Base-by-base conservation (phyloP, 2,797 vertebrate species). In the Poeciliopsis paucimaculata region DNA sequence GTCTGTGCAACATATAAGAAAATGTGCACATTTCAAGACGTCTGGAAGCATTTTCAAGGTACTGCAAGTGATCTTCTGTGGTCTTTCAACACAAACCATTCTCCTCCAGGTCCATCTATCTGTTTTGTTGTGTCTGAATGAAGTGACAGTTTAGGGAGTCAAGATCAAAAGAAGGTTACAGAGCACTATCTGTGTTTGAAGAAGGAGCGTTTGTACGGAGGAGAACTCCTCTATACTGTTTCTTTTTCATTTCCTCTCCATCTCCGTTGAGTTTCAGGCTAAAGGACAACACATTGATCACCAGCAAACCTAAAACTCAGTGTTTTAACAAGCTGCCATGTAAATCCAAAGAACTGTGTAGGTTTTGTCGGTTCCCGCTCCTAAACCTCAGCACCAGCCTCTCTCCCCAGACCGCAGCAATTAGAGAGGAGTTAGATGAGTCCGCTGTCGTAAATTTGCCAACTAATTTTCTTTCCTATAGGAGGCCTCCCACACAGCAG, bases 371-470 rank as follows among this genome's bases (percentile, higher is more conserved):
- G 70, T 28, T 45, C 64, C 60, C 41, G 49, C 73, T 66, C 60
- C 70, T 57, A 75, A 82, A 75, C 82, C 86, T 82, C 86, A 70
- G 34, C 72, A 5, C 62, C 74, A 79, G 84, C 86, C 79, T 41
- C 71, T 31, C 81, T 82, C 85, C 80, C 84, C 84, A 90, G 90
- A 86, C 88, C 79, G 16, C 89, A 84, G 82, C 83, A 91, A 95
- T 94, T 92, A 91, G 82, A 89, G 41, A n/a, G 60, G 88, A 87
- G 87, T 88, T 80, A 89, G 82, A 87, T 73, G 66, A 85, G 79
- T 77, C 88, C 53, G 28, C 77, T 13, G 78, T 71, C 36, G 85
- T 88, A 91, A 93, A 94, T 90, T 87, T 88, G 89, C 81, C 87
- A 88, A 92, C 89, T 82, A 80, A 89, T 89, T 85, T 84, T 72